Conservation (phyloP, 2,888 invertebrate genomes). For the Luperina nickerlii region DNA sequence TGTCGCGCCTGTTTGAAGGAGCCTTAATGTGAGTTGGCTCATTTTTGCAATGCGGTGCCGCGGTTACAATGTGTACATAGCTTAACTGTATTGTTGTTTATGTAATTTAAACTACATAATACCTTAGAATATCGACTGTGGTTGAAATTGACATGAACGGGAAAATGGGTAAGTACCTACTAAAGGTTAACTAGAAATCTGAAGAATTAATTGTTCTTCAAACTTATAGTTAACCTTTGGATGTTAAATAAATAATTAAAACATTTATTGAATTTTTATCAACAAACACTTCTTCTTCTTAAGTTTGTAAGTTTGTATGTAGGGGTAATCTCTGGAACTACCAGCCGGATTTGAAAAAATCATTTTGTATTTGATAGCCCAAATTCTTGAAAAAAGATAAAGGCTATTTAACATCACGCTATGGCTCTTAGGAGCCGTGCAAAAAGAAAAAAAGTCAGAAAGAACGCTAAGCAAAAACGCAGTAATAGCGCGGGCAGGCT, state of each 20-base stretch:
- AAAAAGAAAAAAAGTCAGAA: no score
- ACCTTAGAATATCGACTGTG: constrained; percentile 12
- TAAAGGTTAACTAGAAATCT: not conserved
- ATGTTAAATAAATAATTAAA: not conserved
- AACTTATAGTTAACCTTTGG: not conserved
- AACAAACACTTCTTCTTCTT: not conserved
- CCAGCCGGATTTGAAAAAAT: no score
- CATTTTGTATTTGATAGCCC: no score
- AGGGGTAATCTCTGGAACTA: no score
- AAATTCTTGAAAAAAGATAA: no score
- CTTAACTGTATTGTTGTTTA: constrained; percentile 1
- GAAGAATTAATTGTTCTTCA: not conserved
- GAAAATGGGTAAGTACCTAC: constrained; percentile 10
- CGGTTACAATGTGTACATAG: not conserved
- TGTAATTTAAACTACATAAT: constrained; percentile 20
- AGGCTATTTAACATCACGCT: no score
- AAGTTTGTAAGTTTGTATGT: no score
- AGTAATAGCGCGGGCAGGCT: no score
- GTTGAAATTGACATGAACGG: constrained; percentile 4
- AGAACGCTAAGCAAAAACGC: no score
- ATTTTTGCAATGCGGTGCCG: not conserved
- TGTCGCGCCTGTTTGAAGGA: no score
- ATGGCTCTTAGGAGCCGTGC: no score
- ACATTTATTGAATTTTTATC: not conserved
- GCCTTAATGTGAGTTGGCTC: no score